A percentile compares a stretch with the other conserved stretches of the same genome.
phyloP scores from a whole-genome alignment of 2,888 invertebrate genomes.

The Drosophila peninsularis region DNA sequence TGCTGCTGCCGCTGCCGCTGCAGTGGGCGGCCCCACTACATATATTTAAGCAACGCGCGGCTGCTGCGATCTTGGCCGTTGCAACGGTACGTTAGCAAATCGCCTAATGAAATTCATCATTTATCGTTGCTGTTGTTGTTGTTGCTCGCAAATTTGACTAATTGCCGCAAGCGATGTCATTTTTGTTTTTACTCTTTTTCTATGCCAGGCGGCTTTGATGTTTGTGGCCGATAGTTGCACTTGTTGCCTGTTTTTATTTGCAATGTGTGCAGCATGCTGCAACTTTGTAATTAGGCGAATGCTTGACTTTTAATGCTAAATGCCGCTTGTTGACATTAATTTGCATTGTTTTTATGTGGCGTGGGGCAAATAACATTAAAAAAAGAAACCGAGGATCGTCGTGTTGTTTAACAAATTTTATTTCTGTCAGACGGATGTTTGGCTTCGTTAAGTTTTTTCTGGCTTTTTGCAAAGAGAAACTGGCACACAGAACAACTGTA shows the following conservation, averaged over 20 bases:
- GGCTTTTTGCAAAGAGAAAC: slow-evolving; percentile 28
- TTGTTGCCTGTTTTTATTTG: slow-evolving; percentile 40
- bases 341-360: slow-evolving; percentile 56
- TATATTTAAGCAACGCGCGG: slow-evolving; percentile 26
- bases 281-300: slow-evolving; percentile 60
- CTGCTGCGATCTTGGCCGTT: slow-evolving; percentile 48
- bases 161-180: slow-evolving; percentile 60
- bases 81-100: slow-evolving; percentile 61
- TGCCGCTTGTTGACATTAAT: slow-evolving; percentile 66
- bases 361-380: slow-evolving; percentile 10
- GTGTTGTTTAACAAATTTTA: slow-evolving; percentile 39
- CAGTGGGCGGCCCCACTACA: slow-evolving; percentile 56
- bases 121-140: slow-evolving; percentile 30
- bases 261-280: slow-evolving; percentile 56
- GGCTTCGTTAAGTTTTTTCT: slow-evolving; percentile 53
- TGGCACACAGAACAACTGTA: slow-evolving; percentile 43
- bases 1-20: slow-evolving; percentile 8
- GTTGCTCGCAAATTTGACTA: slow-evolving; percentile 66
- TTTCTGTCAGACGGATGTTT: slow-evolving; percentile 60
- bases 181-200: slow-evolving; percentile 20
- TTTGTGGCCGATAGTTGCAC: slow-evolving; percentile 48
- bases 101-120: slow-evolving; percentile 67
- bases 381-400: slow-evolving; percentile 7
- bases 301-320: slow-evolving; percentile 70
- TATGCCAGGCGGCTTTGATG: slow-evolving; percentile 53